Conservation (phyloP, 2,797 vertebrate genomes). For the Fratercula arctica region DNA sequence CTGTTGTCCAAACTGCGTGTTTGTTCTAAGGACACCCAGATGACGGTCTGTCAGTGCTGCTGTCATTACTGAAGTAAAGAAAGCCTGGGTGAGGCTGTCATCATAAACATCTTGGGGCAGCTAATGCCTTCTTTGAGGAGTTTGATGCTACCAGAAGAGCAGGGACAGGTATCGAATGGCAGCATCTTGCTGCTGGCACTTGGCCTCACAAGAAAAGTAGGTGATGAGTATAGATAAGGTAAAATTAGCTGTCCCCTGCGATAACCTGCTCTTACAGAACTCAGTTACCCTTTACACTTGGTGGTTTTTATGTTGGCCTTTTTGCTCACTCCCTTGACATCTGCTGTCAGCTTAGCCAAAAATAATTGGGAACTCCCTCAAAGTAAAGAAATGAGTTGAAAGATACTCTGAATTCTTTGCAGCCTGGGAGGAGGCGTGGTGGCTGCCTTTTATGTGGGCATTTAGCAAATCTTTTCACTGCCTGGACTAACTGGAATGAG, state of each 20-base stretch:
- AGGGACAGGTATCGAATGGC: background rate
- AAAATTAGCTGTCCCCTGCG: background rate
- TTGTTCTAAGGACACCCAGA: background rate
- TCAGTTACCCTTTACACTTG: background rate
- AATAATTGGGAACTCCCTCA: slow-evolving; percentile 58
- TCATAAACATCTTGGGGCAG: background rate
- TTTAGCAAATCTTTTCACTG: background rate
- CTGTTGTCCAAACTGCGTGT: background rate
- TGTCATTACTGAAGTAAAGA: background rate
- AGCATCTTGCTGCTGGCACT: background rate
- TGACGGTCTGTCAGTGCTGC: background rate
- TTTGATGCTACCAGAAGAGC: background rate
- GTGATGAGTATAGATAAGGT: background rate
- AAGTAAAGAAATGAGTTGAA: slow-evolving; percentile 35
- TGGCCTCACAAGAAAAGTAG: accelerated
- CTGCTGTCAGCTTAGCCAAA: slow-evolving; percentile 28
- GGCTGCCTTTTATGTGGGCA: background rate
- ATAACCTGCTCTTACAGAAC: background rate
- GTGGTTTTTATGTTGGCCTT: background rate
- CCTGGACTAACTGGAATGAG: background rate
- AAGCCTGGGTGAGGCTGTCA: background rate
- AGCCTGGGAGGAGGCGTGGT: background rate
- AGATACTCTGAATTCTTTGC: background rate
- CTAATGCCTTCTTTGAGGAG: background rate
- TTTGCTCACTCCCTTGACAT: background rate